phyloP scores from a whole-genome alignment of 2,113 vertebrate species.

The Chitala chitala region DNA sequence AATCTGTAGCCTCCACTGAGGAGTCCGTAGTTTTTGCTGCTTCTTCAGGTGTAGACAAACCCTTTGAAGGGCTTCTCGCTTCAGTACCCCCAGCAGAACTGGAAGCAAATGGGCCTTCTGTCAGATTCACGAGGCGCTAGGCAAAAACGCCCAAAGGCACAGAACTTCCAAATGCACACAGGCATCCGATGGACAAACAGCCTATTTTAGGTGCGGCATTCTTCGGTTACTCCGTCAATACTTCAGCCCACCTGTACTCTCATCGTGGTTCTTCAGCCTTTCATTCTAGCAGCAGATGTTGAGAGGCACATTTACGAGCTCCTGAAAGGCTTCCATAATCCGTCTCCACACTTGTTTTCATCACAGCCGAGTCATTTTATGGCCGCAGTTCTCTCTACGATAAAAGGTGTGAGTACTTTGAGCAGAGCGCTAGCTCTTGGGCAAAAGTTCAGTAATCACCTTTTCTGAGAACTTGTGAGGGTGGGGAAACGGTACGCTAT shows the following conservation, averaged over 20 bases:
- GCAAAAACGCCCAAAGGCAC: not conserved
- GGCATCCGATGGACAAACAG: not conserved
- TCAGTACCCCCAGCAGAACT: too few relatives aligned
- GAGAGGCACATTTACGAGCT: not conserved
- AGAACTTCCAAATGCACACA: not conserved
- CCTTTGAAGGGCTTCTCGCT: too few relatives aligned
- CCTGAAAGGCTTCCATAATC: conserved; percentile 24
- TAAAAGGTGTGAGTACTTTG: conserved; percentile 44
- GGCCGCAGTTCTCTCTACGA: conserved; percentile 37
- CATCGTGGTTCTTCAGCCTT: not conserved
- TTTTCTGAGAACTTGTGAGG: conserved; percentile 26
- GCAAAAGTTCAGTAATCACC: conserved; percentile 44
- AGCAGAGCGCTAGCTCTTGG: conserved; percentile 35
- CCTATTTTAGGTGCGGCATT: not conserved
- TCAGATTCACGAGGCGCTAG: not conserved
- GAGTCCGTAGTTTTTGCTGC: too few relatives aligned
- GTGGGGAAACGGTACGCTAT: not conserved
- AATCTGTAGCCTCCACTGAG: too few relatives aligned
- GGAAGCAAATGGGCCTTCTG: not conserved
- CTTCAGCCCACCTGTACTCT: not conserved
- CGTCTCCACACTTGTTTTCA: conserved; percentile 19
- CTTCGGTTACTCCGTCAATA: not conserved
- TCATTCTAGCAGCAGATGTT: not conserved
- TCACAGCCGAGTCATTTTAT: conserved; percentile 44
- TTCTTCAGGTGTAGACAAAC: too few relatives aligned